Evolutionary conservation across 2,888 invertebrate genomes (phyloP).

Genomic region (Mesochorus sp.): DNA sequence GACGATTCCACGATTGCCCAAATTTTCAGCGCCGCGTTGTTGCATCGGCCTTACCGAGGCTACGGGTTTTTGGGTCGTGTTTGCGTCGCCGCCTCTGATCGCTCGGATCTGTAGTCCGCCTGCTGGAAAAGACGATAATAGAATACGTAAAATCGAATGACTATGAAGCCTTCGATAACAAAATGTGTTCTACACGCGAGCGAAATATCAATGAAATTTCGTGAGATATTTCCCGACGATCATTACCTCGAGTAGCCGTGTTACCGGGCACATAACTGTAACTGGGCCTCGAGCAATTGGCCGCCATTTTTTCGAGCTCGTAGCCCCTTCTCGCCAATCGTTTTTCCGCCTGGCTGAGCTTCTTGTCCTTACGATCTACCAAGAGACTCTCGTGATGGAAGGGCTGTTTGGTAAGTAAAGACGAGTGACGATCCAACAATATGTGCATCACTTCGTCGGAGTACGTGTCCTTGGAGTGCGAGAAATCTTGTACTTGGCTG

Average conservation of each 20-base stretch:
- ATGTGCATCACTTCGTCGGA: conserved; percentile 91
- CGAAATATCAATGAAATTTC: conserved; percentile 63
- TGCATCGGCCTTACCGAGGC: conserved; percentile 92
- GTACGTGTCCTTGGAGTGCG: conserved; percentile 88
- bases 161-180: no score
- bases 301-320: conserved; percentile 96
- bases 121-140: conserved; percentile 64
- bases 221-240: not conserved
- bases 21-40: conserved; percentile 78
- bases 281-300: conserved; percentile 85
- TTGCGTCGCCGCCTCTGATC: conserved; percentile 84
- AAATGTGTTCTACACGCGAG: not conserved
- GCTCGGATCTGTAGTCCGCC: conserved; percentile 84
- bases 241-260: conserved; percentile 78
- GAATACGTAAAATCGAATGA: not conserved
- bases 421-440: conserved; percentile 86
- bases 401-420: conserved; percentile 90
- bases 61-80: conserved; percentile 86
- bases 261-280: conserved; percentile 81
- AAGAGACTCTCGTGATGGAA: conserved; percentile 98
- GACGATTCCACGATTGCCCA: conserved; percentile 83
- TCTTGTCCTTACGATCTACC: conserved; percentile 97
- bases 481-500: conserved; percentile 89
- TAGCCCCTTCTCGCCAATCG: conserved; percentile 95
- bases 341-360: conserved; percentile 96